Conservation (phyloP, 2,888 invertebrate species). For the Cyaniris semiargus region DNA sequence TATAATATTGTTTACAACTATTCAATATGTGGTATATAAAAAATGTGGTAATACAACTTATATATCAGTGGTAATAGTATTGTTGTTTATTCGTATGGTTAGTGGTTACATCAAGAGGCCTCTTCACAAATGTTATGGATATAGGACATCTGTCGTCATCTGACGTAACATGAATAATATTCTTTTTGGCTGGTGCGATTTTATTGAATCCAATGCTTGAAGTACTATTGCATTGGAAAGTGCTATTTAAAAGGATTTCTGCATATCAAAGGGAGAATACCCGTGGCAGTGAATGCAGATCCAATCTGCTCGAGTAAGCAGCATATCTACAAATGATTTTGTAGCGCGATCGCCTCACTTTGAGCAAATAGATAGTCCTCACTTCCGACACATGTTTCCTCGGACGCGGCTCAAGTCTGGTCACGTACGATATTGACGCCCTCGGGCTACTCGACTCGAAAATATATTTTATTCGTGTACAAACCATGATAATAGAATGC, state of each 20-base stretch:
- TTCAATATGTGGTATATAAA: background rate
- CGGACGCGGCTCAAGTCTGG: slow-evolving; percentile 69
- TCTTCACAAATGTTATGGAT: background rate
- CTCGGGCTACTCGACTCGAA: slow-evolving; percentile 67
- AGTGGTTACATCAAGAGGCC: background rate
- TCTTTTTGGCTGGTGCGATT: slow-evolving; percentile 21
- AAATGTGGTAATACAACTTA: no score
- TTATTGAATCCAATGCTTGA: slow-evolving; percentile 33
- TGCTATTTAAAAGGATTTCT: slow-evolving; percentile 32
- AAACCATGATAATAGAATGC: slow-evolving; percentile 20
- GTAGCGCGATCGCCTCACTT: slow-evolving; percentile 67
- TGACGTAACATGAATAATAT: background rate
- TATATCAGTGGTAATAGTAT: no score
- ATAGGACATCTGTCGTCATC: background rate
- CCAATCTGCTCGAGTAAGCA: slow-evolving; percentile 44
- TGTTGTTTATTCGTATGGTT: no score
- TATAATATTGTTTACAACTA: background rate
- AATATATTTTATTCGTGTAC: slow-evolving; percentile 54
- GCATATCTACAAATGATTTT: slow-evolving; percentile 67
- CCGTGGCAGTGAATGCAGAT: slow-evolving; percentile 40
- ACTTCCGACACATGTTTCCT: slow-evolving; percentile 79
- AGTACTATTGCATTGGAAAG: slow-evolving; percentile 30
- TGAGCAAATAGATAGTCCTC: slow-evolving; percentile 76
- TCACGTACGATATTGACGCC: slow-evolving; percentile 81
- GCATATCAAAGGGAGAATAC: slow-evolving; percentile 37